Evolutionary conservation across 1,140 invertebrate species (phyloP).

Genomic region (Drosophila suzukii): DNA sequence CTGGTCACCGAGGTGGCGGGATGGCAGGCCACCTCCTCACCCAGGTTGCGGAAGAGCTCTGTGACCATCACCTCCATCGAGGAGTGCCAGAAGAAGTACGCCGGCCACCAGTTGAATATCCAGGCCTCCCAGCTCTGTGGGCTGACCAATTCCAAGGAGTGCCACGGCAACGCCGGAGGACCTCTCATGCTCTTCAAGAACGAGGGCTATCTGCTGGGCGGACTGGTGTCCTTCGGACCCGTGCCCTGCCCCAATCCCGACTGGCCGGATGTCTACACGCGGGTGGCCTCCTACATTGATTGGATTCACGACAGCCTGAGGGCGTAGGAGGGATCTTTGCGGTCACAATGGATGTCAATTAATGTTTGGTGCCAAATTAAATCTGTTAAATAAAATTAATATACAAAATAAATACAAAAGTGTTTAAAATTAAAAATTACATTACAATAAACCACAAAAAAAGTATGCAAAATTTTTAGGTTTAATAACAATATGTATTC

Average conservation of each 20-base stretch:
- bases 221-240: slow-evolving; percentile 91
- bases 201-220: slow-evolving; percentile 85
- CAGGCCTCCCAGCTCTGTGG: slow-evolving; percentile 57
- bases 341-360: background rate
- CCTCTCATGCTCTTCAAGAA: slow-evolving; percentile 85
- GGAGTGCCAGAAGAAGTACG: slow-evolving; percentile 58
- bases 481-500: too few relatives aligned
- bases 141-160: slow-evolving; percentile 35
- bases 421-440: background rate
- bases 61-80: slow-evolving; percentile 49
- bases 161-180: slow-evolving; percentile 86
- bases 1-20: slow-evolving; percentile 89
- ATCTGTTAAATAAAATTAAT: background rate
- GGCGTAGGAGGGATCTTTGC: slow-evolving; percentile 8
- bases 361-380: background rate
- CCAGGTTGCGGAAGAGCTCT: slow-evolving; percentile 85
- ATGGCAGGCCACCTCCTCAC: slow-evolving; percentile 90
- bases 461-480: too few relatives aligned
- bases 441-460: too few relatives aligned
- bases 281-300: slow-evolving; percentile 85
- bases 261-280: slow-evolving; percentile 91
- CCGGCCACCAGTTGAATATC: slow-evolving; percentile 19
- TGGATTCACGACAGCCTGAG: slow-evolving; percentile 59
- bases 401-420: background rate
- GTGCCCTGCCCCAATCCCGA: slow-evolving; percentile 88